Evolutionary conservation across 1,140 invertebrate species (phyloP).

Genomic region (Atta texana): DNA sequence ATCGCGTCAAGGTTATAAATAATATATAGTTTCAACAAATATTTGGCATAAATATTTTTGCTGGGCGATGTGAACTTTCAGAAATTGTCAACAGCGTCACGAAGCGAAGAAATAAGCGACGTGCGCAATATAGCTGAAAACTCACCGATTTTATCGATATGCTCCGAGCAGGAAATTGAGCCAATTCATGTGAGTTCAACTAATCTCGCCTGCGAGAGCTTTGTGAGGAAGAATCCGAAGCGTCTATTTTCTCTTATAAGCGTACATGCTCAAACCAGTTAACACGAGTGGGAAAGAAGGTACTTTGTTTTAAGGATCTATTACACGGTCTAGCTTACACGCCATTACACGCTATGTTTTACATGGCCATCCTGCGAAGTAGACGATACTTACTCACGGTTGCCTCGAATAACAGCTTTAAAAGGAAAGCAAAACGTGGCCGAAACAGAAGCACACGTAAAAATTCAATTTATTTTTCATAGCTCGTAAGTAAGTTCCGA

Average conservation of each 20-base stretch:
- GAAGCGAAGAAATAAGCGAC: constrained; percentile 22
- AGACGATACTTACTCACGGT: constrained; percentile 22
- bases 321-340: constrained; percentile 47
- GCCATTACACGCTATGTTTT: constrained; percentile 37
- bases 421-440: background rate
- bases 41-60: constrained; percentile 20
- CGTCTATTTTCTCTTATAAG: constrained; percentile 18
- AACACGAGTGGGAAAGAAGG: constrained; percentile 35
- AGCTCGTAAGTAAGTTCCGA: background rate
- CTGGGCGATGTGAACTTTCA: constrained; percentile 18
- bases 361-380: constrained; percentile 1
- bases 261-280: constrained; percentile 28
- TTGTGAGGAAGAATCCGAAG: constrained; percentile 18
- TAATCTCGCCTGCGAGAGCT: constrained; percentile 36
- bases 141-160: constrained; percentile 49
- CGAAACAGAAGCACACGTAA: background rate
- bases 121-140: constrained; percentile 24
- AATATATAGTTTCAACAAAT: constrained; percentile 12
- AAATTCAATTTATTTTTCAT: constrained; percentile 30
- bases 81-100: constrained; percentile 35
- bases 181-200: constrained; percentile 39
- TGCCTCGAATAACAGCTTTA: background rate
- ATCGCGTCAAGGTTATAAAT: constrained; percentile 2
- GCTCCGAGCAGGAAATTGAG: constrained; percentile 42
- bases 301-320: constrained; percentile 59